Base-by-base conservation (phyloP, 64 coral and sea anemone species). In the Pocillopora verrucosa region DNA sequence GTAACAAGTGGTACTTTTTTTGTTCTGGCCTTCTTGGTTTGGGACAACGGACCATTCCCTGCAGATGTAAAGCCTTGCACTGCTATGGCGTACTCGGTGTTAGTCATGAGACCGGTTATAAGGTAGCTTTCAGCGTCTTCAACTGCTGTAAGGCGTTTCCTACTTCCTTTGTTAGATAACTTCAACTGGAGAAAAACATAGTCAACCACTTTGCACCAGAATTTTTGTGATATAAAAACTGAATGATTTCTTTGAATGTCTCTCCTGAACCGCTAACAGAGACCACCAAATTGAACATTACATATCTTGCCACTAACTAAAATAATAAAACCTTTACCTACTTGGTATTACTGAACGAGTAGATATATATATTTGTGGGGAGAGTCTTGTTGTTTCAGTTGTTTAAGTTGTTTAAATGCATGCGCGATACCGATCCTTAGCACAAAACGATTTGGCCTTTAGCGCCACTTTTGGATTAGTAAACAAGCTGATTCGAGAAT, bases 1-100 rank as follows among this genome's bases (percentile, higher is more conserved):
- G 76, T 80, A 14, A 89, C 78, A 22, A 30, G 57, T 72, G 76
- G 77, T 20, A 80, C 22, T 59, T 80, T 69, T 17, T 80, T 80
- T 13, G 88, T 89, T 60, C 25, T 80, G 36, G 30, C 88, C 4
- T 25, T 85, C 38, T 34, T 15, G 16, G 38, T 72, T 89, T n/a
- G 1, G 3, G 56, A 57, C 16, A 35, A 64, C 30, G 88, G 67
- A 36, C 78, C 65, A 6, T 56, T 24, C 9, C 88, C 88, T 37
- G 78, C 59, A 3, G 80, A 37, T 14, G 88, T 81, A 72, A 72
- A 85, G 36, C 82, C 45, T 58, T 72, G 37, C 5, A 85, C 64
- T 70, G n/a, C 19, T 57, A 85, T 26, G 69, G 9, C 5, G 72
- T 72, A 85, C 35, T 17, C n/a, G 15, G 64, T 69, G 4, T 85